phyloP scores from a whole-genome alignment of 1,140 invertebrate species.

The Orius laevigatus region DNA sequence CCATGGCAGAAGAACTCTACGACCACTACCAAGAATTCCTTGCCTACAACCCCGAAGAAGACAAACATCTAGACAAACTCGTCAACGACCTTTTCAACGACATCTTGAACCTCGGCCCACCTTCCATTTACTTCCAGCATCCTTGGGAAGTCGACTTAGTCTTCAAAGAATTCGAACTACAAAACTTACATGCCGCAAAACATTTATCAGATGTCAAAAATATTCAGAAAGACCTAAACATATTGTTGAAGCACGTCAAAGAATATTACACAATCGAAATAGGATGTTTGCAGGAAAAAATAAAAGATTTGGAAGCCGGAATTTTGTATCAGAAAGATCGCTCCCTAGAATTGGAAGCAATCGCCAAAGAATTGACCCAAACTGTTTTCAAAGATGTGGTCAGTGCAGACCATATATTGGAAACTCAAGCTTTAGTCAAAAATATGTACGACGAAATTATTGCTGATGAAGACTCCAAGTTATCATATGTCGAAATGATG shows the following conservation, averaged over 20 bases:
- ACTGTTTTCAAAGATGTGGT: conserved; percentile 4
- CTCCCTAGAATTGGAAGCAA: not conserved
- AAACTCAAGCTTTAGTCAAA: conserved; percentile 7
- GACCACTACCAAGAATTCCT: not conserved
- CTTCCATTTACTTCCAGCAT: conserved; percentile 3
- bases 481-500: conserved; percentile 2
- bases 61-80: not conserved
- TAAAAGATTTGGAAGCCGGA: not conserved
- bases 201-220: not conserved
- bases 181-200: not conserved
- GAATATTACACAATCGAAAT: not conserved
- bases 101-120: not conserved
- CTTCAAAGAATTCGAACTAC: conserved; percentile 1
- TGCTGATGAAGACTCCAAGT: not conserved
- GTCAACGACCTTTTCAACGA: conserved; percentile 1
- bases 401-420: not conserved
- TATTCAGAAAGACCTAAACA: not conserved
- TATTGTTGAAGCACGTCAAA: not conserved
- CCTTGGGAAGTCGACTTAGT: conserved; percentile 5
- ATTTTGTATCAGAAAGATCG: not conserved
- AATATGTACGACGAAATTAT: conserved; percentile 1
- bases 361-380: not conserved
- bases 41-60: conserved; percentile 1
- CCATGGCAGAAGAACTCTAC: not conserved
- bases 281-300: not conserved